Evolutionary conservation across 2,113 vertebrate genomes (phyloP), one percentile per base, ranked within the genome.

Genomic region (Oreochromis spilurus): DNA sequence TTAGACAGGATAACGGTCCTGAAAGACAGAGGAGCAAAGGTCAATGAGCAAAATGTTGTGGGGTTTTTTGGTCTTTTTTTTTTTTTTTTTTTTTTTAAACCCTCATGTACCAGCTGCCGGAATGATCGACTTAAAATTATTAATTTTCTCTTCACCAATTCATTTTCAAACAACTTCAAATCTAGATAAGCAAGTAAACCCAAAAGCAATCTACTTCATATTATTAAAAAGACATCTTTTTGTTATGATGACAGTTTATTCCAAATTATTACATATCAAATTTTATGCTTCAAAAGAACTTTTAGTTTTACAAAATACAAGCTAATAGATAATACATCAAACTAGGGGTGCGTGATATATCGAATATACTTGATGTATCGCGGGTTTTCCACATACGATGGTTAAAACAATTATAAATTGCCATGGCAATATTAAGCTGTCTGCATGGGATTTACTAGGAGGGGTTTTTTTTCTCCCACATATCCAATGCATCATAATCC

Each of bases 1-100:
- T 96, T 98, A 1, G 97, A 96, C 2, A 96, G 79, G 24, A 93
- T 97, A 83, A 97, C 96, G 62, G 96, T 96, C 86, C 96, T 96
- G 86, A 57, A 84, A 50, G 84, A 75, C 12, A 82, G 2, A 2
- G 54, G 13, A 78, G 7, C 10, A 31, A 43, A 52, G 14, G 13
- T 7, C 3, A 21, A 6, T 13, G 1, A 84, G 14, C 6, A 38
- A 19, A 52, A 5, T 9, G 31, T 5, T 54, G 26, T 26, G 26
- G 26, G 26, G 26, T 26, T 26, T 62, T 31, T 5, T 6, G 4
- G 17, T 29, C 9, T 58, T 16, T 10, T 5, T 6, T 14, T 7
- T 52, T 1, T 17, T 5, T 6, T 24, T 55, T 26, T 58, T 58
- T 58, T 9, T 24, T 24, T 24, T 24, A 1, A 58, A 1, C 1